Conservation (phyloP, 2,888 invertebrate genomes). For the Plebejus argus region DNA sequence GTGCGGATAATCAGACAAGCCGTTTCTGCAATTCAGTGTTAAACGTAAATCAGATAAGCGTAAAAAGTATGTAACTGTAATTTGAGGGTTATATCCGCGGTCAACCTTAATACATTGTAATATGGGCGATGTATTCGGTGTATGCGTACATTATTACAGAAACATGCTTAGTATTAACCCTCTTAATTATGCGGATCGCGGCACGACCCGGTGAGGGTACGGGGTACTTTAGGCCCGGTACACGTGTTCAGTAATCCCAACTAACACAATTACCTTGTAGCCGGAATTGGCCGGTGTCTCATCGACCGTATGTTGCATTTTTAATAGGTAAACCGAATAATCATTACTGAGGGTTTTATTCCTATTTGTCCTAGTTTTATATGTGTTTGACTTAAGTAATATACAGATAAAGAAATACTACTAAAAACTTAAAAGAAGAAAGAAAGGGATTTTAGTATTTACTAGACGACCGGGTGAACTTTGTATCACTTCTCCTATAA, state of each 20-base stretch:
- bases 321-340: not conserved
- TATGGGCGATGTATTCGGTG: not conserved
- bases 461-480: too few relatives aligned
- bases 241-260: constrained; percentile 21
- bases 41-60: constrained; percentile 10
- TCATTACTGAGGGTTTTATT: too few relatives aligned
- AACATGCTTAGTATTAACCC: constrained; percentile 76
- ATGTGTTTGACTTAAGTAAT: too few relatives aligned
- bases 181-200: constrained; percentile 74
- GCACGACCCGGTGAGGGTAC: constrained; percentile 42
- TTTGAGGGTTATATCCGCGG: not conserved
- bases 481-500: too few relatives aligned
- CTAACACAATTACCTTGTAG: constrained; percentile 27
- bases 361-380: too few relatives aligned
- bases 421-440: too few relatives aligned
- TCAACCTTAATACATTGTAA: not conserved
- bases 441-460: too few relatives aligned
- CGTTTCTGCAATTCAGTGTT: not conserved
- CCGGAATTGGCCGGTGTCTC: constrained; percentile 3
- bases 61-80: not conserved
- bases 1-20: not conserved
- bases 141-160: constrained; percentile 67
- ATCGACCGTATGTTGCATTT: constrained; percentile 11
- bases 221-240: not conserved
- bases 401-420: too few relatives aligned